Conservation (phyloP, 2,113 vertebrate genomes). For the Cebus imitator region DNA sequence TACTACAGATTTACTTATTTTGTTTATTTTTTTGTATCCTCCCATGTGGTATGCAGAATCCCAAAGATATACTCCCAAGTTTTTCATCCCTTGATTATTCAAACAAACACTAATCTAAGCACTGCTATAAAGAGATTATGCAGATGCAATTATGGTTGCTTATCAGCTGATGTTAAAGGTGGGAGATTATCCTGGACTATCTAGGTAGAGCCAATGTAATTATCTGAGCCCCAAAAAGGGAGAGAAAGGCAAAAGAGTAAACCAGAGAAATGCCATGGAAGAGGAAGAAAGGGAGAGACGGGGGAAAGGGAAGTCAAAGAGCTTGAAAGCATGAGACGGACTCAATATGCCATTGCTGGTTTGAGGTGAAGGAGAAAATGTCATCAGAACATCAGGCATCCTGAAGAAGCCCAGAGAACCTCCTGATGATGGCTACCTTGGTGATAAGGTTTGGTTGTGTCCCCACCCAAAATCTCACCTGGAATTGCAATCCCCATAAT, state of each 20-base stretch:
- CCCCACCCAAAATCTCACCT: too few species aligned
- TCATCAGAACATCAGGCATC: neutral
- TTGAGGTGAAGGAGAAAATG: neutral
- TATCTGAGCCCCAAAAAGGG: neutral
- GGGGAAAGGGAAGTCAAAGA: neutral
- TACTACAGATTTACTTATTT: neutral
- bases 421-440: neutral
- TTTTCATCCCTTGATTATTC: neutral
- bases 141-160: neutral
- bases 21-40: neutral
- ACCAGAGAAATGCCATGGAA: neutral
- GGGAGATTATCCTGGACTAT: neutral
- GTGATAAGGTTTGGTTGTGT: too few species aligned
- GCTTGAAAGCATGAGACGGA: neutral
- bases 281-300: neutral
- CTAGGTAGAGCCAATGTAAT: neutral
- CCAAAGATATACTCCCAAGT: neutral
- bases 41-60: neutral
- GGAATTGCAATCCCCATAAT: too few species aligned
- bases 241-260: neutral
- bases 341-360: fast-evolving
- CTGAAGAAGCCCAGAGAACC: neutral
- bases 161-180: neutral
- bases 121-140: neutral
- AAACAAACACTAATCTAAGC: neutral